Evolutionary conservation across 2,113 vertebrate genomes (phyloP).

Genomic region (Eptesicus fuscus): DNA sequence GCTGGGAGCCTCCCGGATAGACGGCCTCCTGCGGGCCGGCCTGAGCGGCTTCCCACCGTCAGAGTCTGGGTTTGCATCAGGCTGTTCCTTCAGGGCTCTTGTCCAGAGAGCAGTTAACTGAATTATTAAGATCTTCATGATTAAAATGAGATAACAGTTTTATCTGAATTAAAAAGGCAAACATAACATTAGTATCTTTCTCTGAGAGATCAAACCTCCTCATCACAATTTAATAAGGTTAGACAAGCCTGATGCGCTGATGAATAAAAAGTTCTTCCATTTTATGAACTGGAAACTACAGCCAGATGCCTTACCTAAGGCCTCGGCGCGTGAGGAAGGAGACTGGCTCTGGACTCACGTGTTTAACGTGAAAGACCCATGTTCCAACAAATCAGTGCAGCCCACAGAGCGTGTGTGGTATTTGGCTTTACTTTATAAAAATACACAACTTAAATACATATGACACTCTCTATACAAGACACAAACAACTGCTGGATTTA

Average conservation of each 20-base stretch:
- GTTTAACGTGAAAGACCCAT: not conserved
- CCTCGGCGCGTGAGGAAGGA: not conserved
- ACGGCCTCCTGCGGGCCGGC: not conserved
- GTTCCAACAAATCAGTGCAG: not conserved
- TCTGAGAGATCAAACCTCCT: not conserved
- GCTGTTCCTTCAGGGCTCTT: not conserved
- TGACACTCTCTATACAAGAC: conserved; percentile 62
- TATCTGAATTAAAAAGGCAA: conserved; percentile 24
- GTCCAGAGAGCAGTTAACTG: not conserved
- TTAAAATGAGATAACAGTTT: conserved; percentile 14
- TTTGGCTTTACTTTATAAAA: conserved; percentile 78
- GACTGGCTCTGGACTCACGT: not conserved
- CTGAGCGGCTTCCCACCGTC: not conserved
- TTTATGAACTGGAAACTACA: not conserved
- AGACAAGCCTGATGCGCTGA: not conserved
- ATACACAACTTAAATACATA: conserved; percentile 75
- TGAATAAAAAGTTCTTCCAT: not conserved
- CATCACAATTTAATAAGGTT: not conserved
- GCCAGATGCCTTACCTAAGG: not conserved
- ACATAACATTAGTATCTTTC: not conserved
- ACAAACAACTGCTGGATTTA: conserved; percentile 9
- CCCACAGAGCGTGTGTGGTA: conserved; percentile 49
- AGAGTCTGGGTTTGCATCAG: not conserved
- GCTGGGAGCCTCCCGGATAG: not conserved
- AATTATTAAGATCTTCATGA: not conserved